phyloP scores from a whole-genome alignment of 2,113 vertebrate genomes.

The Rhabdornis inornatus region DNA sequence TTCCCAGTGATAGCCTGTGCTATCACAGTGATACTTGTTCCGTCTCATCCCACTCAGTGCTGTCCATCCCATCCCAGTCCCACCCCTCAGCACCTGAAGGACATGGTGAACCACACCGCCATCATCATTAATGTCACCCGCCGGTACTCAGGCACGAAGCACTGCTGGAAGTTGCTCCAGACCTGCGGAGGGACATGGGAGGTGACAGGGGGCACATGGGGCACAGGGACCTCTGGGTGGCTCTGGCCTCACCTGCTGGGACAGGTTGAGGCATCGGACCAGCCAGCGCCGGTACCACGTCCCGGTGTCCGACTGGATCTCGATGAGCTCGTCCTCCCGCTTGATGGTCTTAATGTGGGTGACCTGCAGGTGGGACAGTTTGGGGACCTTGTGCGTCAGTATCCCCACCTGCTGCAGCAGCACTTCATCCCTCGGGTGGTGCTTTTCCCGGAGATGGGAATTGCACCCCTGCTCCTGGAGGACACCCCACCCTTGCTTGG shows the following conservation, averaged over 20 bases:
- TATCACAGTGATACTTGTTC: accelerated
- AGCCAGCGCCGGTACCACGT: slow-evolving; percentile 92
- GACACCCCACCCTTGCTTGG: accelerated
- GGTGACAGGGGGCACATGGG: accelerated
- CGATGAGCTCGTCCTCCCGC: slow-evolving; percentile 89
- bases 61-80: background rate
- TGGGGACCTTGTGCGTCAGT: background rate
- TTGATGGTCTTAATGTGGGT: slow-evolving; percentile 97
- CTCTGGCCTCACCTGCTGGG: slow-evolving; percentile 80
- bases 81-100: slow-evolving; percentile 82
- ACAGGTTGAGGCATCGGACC: slow-evolving; percentile 82
- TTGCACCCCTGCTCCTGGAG: background rate
- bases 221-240: accelerated
- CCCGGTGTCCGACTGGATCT: slow-evolving; percentile 84
- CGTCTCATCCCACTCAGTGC: background rate
- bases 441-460: background rate
- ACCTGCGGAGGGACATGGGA: slow-evolving; percentile 48
- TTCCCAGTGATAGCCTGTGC: background rate
- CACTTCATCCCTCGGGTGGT: accelerated
- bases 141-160: slow-evolving; percentile 87
- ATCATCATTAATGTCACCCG: slow-evolving; percentile 96
- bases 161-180: slow-evolving; percentile 87
- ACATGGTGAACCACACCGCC: slow-evolving; percentile 98
- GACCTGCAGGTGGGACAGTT: slow-evolving; percentile 69
- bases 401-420: background rate